Evolutionary conservation across 2,888 invertebrate genomes (phyloP), one percentile per base, ranked within the genome.

Genomic region (Junonia oenone): DNA sequence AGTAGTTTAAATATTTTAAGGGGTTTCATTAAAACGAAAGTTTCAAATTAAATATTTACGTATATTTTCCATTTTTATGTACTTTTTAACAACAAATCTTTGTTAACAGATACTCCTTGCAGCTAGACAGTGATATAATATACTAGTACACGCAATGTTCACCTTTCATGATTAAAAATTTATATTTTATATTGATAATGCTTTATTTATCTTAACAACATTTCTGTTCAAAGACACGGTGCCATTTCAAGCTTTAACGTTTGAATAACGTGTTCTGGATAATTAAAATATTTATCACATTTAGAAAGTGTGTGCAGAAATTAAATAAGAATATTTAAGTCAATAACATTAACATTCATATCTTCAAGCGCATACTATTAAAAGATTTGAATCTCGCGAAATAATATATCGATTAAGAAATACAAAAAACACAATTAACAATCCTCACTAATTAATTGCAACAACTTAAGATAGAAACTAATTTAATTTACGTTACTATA

Each of bases 11-110:
- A 6, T 15, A 40, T 6, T 11, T 22, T 19, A 11, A 11, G 11
- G 33, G 27, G 53, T 17, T 19, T 46, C 68, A 72, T 68, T 31
- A 67, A 70, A 83, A 74, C 75, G 51, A 75, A 68, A 74, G 60
- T 56, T 61, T 75, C 66, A 85, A 89, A 87, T 87, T 87, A 87
- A 88, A 89, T 88, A 85, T 86, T 87, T 89, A 89, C 86, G 88
- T 89, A 89, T 86, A 85, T 88, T 88, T 87, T 82, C 80, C 76
- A 75, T 63, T 78, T 81, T 84, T 83, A 85, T 83, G 81, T 73
- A 73, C 78, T 78, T 83, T 78, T 77, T 83, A 88, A 88, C 81
- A 88, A 86, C 79, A 83, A 80, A 75, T 82, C 69, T 68, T 71
- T 76, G 72, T 78, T 76, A 85, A 84, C 83, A 83, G 74, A 74